A percentile compares a stretch with the other conserved stretches of the same genome.
These are phyloP conservation scores for Harpagoxenus sublaevis DNA, from an alignment of 2,888 invertebrate genomes.

Conservation along the genomic window DNA sequence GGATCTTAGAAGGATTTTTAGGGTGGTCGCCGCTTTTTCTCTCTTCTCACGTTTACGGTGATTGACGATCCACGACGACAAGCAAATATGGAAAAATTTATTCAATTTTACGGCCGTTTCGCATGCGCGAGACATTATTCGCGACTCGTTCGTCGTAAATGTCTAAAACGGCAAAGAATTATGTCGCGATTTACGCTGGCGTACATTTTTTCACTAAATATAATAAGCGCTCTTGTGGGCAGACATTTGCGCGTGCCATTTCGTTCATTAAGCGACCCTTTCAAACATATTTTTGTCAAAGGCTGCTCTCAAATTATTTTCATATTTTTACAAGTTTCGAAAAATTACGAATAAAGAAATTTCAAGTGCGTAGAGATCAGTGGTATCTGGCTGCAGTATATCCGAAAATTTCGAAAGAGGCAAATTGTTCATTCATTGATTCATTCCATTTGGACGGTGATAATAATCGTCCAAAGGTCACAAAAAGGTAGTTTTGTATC, in stretches of 20 bases:
- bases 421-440: background rate
- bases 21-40: background rate
- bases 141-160: background rate
- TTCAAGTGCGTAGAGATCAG: background rate
- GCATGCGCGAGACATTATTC: too few species aligned
- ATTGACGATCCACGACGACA: background rate
- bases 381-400: background rate
- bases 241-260: too few species aligned
- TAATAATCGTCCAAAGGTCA: too few species aligned
- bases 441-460: background rate
- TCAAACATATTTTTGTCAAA: background rate
- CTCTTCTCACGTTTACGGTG: background rate
- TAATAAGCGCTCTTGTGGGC: background rate
- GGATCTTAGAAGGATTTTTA: conserved; percentile 29
- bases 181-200: background rate
- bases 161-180: background rate
- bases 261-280: background rate
- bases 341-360: background rate
- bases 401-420: background rate
- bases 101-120: too few species aligned
- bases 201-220: background rate
- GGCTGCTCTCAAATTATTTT: background rate
- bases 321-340: background rate
- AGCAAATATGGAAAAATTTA: too few species aligned
- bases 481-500: too few species aligned